Conservation (phyloP, 2,888 invertebrate species). For the Criorhina ranunculi region DNA sequence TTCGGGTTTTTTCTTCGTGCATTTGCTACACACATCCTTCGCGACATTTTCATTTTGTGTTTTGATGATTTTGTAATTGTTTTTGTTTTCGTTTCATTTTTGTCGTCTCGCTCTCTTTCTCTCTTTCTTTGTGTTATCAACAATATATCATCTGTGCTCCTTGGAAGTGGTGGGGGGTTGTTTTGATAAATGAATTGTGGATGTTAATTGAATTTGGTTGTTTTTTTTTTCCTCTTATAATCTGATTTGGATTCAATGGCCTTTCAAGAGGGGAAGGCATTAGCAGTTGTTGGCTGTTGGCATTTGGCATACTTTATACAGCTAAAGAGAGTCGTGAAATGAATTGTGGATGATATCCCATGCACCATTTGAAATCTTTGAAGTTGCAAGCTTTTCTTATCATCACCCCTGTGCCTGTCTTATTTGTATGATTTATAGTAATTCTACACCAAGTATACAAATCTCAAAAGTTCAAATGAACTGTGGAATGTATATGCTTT, state of each 20-base stretch:
- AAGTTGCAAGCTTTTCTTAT: no score
- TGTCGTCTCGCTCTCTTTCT: neutral
- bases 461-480: conserved; percentile 20
- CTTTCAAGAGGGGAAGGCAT: conserved; percentile 28
- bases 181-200: conserved; percentile 47
- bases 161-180: neutral
- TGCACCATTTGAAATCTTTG: no score
- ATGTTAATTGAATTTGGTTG: conserved; percentile 17
- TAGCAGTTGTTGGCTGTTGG: no score
- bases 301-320: no score
- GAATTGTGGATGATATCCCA: no score
- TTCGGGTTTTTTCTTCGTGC: conserved; percentile 58
- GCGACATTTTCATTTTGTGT: conserved; percentile 43
- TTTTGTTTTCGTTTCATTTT: conserved; percentile 55
- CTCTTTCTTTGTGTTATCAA: neutral
- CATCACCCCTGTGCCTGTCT: no score
- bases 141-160: no score
- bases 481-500: conserved; percentile 30
- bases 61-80: conserved; percentile 26
- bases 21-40: conserved; percentile 45
- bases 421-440: no score
- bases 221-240: conserved; percentile 2
- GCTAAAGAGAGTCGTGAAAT: no score
- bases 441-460: neutral
- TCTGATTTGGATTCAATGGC: conserved; percentile 48